A percentile compares a stretch with the other conserved stretches of the same genome.
phyloP scores from a whole-genome alignment of 2,113 vertebrate species.

The Dipodomys ordii region DNA sequence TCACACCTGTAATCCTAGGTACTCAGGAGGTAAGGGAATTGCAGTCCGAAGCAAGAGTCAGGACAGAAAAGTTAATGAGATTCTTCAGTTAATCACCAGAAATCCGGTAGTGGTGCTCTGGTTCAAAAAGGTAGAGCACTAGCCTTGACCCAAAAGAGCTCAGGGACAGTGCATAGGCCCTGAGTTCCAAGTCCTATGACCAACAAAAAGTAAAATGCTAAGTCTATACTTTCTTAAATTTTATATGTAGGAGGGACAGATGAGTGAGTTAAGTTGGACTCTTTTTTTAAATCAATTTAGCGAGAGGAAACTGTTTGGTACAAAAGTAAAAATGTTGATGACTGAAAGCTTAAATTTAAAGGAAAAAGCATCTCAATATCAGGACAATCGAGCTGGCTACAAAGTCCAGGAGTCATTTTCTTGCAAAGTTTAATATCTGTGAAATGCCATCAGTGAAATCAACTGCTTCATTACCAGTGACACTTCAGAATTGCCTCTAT shows the following conservation, averaged over 20 bases:
- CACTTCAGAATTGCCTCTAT: background rate
- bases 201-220: too few species aligned
- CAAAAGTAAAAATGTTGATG: background rate
- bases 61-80: too few species aligned
- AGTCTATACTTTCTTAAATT: background rate
- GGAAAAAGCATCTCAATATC: background rate
- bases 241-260: background rate
- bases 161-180: too few species aligned
- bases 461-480: background rate
- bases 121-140: too few species aligned
- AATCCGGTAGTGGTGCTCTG: too few species aligned
- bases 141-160: too few species aligned
- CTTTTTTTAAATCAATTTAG: background rate
- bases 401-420: background rate
- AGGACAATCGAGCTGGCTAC: background rate
- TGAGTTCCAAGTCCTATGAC: too few species aligned
- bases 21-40: too few species aligned
- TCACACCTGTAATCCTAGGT: too few species aligned
- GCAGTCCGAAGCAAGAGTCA: too few species aligned
- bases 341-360: conserved; percentile 20
- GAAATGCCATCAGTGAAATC: background rate
- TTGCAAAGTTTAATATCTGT: background rate
- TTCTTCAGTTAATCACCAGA: too few species aligned
- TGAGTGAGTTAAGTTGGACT: background rate
- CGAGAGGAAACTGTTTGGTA: background rate